A percentile compares a stretch with the other conserved stretches of the same genome.
phyloP scores from a whole-genome alignment of 2,113 vertebrate genomes.

The Xenotilapia leptura region DNA sequence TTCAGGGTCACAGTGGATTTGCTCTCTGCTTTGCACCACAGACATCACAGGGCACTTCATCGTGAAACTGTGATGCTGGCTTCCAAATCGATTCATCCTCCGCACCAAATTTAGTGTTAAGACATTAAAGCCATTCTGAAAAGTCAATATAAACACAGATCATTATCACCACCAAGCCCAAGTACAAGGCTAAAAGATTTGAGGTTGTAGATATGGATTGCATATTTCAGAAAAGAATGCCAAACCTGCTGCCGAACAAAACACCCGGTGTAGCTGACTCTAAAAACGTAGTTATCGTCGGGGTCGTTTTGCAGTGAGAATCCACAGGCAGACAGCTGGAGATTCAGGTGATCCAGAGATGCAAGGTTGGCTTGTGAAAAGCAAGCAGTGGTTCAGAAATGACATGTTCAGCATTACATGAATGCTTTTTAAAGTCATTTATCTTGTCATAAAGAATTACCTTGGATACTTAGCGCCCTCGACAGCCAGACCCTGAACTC shows the following conservation, averaged over 20 bases:
- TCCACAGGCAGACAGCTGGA: background rate
- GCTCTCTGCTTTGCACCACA: background rate
- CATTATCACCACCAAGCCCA: background rate
- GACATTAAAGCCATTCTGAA: background rate
- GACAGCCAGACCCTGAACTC: background rate
- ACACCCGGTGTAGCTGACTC: background rate
- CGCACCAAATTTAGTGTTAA: background rate
- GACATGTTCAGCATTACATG: background rate
- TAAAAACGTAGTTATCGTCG: background rate
- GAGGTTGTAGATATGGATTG: accelerated
- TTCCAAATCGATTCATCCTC: background rate
- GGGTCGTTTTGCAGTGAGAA: background rate
- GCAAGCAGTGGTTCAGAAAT: background rate
- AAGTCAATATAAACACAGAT: background rate
- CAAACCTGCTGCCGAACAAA: background rate
- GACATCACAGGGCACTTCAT: background rate
- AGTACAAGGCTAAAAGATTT: background rate
- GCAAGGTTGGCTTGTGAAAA: background rate
- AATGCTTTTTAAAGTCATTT: background rate
- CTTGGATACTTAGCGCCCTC: background rate
- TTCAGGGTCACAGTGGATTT: background rate
- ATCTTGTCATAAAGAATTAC: background rate
- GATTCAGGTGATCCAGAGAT: background rate
- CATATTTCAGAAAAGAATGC: background rate
- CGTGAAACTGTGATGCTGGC: background rate